Conservation (phyloP, 2,113 vertebrate species). For the Dicaeum eximium region DNA sequence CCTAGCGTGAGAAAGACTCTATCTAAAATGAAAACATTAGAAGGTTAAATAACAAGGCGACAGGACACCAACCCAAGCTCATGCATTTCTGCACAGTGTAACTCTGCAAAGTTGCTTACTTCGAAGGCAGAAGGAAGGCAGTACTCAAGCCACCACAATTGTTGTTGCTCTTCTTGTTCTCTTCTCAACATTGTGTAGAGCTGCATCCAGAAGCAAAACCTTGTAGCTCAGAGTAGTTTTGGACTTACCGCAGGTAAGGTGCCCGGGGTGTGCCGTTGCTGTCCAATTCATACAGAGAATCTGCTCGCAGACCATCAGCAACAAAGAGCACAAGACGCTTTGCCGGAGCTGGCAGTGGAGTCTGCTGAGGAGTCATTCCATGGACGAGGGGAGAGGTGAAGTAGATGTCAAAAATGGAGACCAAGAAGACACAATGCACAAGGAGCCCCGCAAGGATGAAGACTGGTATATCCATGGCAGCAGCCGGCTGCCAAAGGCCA, state of each 20-base stretch:
- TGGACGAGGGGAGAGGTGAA: constrained; percentile 96
- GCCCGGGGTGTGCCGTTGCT: constrained; percentile 68
- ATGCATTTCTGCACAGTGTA: fast-evolving
- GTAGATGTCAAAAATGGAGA: constrained; percentile 97
- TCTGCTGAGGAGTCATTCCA: constrained; percentile 87
- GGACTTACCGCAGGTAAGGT: constrained; percentile 84
- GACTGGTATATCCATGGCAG: constrained; percentile 73
- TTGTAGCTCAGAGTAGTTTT: neutral
- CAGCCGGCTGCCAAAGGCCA: neutral
- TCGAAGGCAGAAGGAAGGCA: neutral
- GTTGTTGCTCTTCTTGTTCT: neutral
- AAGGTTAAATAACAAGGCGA: too few species aligned
- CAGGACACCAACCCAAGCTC: neutral
- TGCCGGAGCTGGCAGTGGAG: constrained; percentile 80
- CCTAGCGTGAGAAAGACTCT: too few species aligned
- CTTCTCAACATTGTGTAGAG: neutral
- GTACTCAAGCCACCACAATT: neutral
- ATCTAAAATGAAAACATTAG: too few species aligned
- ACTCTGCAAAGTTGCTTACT: neutral
- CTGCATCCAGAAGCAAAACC: neutral
- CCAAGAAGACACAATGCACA: constrained; percentile 89
- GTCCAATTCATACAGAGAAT: constrained; percentile 80
- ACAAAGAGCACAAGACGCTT: constrained; percentile 87
- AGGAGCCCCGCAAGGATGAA: constrained; percentile 85
- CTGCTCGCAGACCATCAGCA: constrained; percentile 91